Evolutionary conservation across 2,113 vertebrate genomes (phyloP), one percentile per base, ranked within the genome.

Genomic region (Bettongia penicillata): DNA sequence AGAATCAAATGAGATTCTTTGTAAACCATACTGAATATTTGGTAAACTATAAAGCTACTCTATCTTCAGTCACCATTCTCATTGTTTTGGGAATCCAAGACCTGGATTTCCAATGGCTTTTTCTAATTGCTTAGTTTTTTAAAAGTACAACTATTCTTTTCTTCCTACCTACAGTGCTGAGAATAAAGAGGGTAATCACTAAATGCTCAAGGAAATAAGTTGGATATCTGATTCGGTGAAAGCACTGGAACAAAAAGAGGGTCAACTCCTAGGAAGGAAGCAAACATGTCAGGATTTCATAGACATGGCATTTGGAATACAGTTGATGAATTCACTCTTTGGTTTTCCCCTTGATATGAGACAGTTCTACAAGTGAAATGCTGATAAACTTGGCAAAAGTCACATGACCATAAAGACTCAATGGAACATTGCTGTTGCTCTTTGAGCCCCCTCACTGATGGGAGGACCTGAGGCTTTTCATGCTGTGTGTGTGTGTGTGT

Each of bases 41-140:
- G 23, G 7, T 84, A 84, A 84, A 23, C 16, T 19, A 84, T 68
- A 68, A 68, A 68, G 31, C 28, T 61, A 61, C 57, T 61, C 57
- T 3, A 61, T 43, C 16, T 43, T 23, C n/a, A 43, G 68, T 84
- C 19, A 84, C 68, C 68, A 84, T 43, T 43, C n/a, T 84, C 37
- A 16, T 37, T 43, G 68, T 84, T 84, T 84, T 84, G 7, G 7
- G 68, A 84, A 43, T 84, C 16, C n/a, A 93, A 68, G 94, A 89
- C 43, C 52, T 77, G 25, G 3, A 89, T 48, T 57, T 93, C 93
- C 43, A 61, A 47, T 93, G 94, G 53, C 94, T 95, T 95, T 91
- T n/a, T 77, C 0, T 53, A 95, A 31, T 11, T 91, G 96, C 55
- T 84, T 89, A 16, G 90, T 90, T 53, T 49, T 93, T 49, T 47